Percentiles rank a stretch among this genome's conserved stretches.
Evolutionary conservation across 2,888 invertebrate genomes (phyloP).

Genomic region (Sclerodermus sp.): DNA sequence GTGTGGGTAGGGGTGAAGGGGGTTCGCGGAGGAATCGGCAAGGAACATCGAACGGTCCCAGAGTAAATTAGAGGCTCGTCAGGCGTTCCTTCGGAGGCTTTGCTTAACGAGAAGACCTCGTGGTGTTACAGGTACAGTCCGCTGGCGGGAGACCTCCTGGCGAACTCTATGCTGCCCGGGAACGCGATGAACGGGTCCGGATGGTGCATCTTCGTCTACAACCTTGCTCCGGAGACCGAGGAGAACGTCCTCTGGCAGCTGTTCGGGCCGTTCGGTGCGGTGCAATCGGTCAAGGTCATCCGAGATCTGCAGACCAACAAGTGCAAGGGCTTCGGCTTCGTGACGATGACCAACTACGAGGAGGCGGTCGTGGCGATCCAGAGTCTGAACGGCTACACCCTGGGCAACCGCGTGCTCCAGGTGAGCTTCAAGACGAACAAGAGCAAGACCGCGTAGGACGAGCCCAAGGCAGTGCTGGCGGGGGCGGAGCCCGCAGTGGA

Average conservation of each 20-base stretch:
- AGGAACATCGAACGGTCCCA: no score
- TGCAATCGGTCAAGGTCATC: conserved; percentile 90
- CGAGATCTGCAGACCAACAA: conserved; percentile 90
- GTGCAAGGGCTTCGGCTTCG: conserved; percentile 94
- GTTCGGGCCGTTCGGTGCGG: conserved; percentile 93
- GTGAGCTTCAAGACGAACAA: conserved; percentile 90
- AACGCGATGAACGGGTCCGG: conserved; percentile 71
- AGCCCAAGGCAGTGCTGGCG: conserved; percentile 39
- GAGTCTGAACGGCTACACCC: conserved; percentile 87
- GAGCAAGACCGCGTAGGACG: conserved; percentile 71
- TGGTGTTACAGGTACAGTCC: conserved; percentile 74
- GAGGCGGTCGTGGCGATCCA: conserved; percentile 91
- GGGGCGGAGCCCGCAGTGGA: conserved; percentile 19
- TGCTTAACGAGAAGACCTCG: conserved; percentile 10
- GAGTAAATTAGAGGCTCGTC: not conserved
- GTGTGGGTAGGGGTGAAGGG: no score
- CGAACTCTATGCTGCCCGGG: conserved; percentile 75
- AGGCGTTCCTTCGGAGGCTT: no score
- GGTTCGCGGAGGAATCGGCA: no score
- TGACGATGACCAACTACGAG: conserved; percentile 94
- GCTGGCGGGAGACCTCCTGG: conserved; percentile 79
- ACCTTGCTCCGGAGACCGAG: conserved; percentile 93
- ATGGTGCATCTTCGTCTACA: conserved; percentile 95
- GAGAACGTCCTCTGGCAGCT: conserved; percentile 95
- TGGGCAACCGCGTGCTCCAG: conserved; percentile 87